Conservation (phyloP, 2,113 vertebrate genomes). For the Cercocebus atys region DNA sequence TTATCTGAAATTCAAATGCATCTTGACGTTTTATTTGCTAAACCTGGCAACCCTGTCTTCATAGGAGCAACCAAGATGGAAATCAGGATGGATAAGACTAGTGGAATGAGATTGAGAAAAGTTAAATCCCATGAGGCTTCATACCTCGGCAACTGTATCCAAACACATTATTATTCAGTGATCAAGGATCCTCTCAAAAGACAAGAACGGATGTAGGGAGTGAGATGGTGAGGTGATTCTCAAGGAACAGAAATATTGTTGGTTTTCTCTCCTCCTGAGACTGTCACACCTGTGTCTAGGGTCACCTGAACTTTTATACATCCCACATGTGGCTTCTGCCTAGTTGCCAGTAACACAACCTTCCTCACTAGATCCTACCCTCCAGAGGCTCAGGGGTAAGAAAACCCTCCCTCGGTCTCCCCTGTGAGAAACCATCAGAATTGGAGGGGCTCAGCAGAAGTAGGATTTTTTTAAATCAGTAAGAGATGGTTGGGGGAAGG, state of each 20-base stretch:
- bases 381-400: background rate
- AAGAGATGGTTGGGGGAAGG: too few relatives aligned
- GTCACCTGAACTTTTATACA: background rate
- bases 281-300: background rate
- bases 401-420: background rate
- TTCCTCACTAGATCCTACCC: background rate
- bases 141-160: background rate
- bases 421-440: background rate
- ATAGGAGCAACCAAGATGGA: background rate
- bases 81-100: background rate
- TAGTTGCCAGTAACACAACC: background rate
- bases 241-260: background rate
- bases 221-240: background rate
- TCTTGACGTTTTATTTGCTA: background rate
- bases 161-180: background rate
- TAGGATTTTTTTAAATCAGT: too few relatives aligned
- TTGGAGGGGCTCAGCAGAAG: too few relatives aligned
- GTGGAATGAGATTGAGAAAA: background rate
- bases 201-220: background rate
- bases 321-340: background rate
- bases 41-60: background rate
- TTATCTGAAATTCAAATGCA: background rate
- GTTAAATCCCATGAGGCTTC: background rate
- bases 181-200: slow-evolving; percentile 12
- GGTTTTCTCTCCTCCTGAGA: background rate